Evolutionary conservation across 2,888 invertebrate genomes (phyloP).

Genomic region (Drosophila quinaria): DNA sequence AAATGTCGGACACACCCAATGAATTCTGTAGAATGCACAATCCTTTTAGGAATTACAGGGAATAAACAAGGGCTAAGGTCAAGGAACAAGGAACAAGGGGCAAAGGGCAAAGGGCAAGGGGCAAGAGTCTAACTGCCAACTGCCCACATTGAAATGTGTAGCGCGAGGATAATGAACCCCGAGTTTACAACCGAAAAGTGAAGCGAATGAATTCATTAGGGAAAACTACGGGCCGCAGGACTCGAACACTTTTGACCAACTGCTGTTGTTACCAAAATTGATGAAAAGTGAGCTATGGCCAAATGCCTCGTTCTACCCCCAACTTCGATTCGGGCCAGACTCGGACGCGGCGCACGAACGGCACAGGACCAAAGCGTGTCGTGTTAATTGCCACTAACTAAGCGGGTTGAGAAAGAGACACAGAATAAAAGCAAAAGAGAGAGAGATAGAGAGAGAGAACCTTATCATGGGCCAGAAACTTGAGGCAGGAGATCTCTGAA

Average conservation of each 20-base stretch:
- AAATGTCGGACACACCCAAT: conserved; percentile 76
- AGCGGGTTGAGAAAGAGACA: conserved; percentile 38
- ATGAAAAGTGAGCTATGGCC: conserved; percentile 67
- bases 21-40: conserved; percentile 76
- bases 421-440: background rate
- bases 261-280: conserved; percentile 65
- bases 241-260: conserved; percentile 62
- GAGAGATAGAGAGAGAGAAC: background rate
- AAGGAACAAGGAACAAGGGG: background rate
- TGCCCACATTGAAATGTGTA: conserved; percentile 47
- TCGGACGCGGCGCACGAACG: conserved; percentile 61
- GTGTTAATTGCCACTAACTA: conserved; percentile 84
- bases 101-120: background rate
- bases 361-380: conserved; percentile 80
- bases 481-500: conserved; percentile 9
- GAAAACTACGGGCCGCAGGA: conserved; percentile 56
- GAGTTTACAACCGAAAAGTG: conserved; percentile 72
- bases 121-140: conserved; percentile 42
- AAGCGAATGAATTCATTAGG: conserved; percentile 81
- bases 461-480: conserved; percentile 37
- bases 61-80: conserved; percentile 27
- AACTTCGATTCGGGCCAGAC: background rate
- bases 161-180: conserved; percentile 73
- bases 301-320: conserved; percentile 28
- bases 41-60: conserved; percentile 66